phyloP scores from a whole-genome alignment of 2,888 invertebrate genomes.

The Baccha elongata region DNA sequence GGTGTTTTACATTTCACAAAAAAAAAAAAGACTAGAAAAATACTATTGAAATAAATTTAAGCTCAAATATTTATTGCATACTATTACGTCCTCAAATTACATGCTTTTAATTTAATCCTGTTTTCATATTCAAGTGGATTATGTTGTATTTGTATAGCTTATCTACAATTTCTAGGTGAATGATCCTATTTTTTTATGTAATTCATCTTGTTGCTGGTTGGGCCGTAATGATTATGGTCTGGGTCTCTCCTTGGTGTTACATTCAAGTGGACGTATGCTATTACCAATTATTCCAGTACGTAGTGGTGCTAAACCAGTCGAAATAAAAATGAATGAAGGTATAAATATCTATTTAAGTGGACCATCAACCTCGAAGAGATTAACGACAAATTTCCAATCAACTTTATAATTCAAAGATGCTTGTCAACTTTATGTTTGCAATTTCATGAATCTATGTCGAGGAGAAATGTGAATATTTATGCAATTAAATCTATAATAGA shows the following conservation, averaged over 20 bases:
- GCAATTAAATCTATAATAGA: slow-evolving; percentile 18
- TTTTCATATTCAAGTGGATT: not conserved
- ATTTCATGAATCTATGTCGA: not conserved
- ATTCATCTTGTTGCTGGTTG: not conserved
- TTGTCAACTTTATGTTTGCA: slow-evolving; percentile 4
- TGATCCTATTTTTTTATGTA: not conserved
- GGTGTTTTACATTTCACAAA: not conserved
- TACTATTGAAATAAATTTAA: not conserved
- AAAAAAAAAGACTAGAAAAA: not conserved
- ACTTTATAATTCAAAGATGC: not conserved
- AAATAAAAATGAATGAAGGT: not conserved
- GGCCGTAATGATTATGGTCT: slow-evolving; percentile 5
- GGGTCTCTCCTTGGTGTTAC: not conserved
- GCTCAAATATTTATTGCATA: not conserved
- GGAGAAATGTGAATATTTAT: not conserved
- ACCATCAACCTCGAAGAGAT: slow-evolving; percentile 14
- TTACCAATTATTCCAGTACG: slow-evolving; percentile 33
- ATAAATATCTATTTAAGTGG: slow-evolving; percentile 5
- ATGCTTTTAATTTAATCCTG: not conserved
- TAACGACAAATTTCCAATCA: slow-evolving; percentile 20
- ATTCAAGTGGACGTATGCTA: slow-evolving; percentile 1
- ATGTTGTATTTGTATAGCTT: not conserved
- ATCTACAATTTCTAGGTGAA: not conserved
- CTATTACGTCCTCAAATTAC: not conserved
- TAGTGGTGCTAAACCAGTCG: slow-evolving; percentile 13